Evolutionary conservation across 2,888 invertebrate species (phyloP).

Genomic region (Melanchra persicariae): DNA sequence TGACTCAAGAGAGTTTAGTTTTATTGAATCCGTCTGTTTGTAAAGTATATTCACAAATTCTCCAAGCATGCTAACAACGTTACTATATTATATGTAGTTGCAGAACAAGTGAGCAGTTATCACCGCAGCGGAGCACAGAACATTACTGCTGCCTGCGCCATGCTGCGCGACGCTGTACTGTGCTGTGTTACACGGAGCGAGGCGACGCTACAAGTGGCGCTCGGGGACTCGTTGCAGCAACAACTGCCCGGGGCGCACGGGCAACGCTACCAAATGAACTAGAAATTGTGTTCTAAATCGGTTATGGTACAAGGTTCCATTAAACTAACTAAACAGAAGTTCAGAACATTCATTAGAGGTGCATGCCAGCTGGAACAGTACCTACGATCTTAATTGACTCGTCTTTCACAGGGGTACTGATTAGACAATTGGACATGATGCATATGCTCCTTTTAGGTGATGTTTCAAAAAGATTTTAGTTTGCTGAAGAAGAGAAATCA

Average conservation of each 20-base stretch:
- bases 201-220: slow-evolving; percentile 24
- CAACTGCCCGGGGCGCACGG: not conserved
- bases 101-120: slow-evolving; percentile 23
- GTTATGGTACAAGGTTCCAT: not conserved
- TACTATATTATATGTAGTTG: not conserved
- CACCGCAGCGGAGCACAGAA: slow-evolving; percentile 23
- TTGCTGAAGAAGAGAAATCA: too few relatives aligned
- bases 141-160: not conserved
- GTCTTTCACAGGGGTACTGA: not conserved
- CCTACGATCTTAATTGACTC: not conserved
- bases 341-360: not conserved
- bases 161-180: not conserved
- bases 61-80: not conserved
- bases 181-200: not conserved
- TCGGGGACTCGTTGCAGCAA: slow-evolving; percentile 16
- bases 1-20: not conserved
- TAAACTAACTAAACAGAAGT: not conserved
- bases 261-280: not conserved
- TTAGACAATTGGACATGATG: not conserved
- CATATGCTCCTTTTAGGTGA: not conserved
- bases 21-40: not conserved
- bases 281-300: slow-evolving; percentile 10
- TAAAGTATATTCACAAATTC: not conserved
- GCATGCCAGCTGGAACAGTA: not conserved
- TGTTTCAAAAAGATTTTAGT: not conserved